Evolutionary conservation across 2,113 vertebrate species (phyloP), one percentile per base, ranked within the genome.

Genomic region (Psittacula cyanocephala): DNA sequence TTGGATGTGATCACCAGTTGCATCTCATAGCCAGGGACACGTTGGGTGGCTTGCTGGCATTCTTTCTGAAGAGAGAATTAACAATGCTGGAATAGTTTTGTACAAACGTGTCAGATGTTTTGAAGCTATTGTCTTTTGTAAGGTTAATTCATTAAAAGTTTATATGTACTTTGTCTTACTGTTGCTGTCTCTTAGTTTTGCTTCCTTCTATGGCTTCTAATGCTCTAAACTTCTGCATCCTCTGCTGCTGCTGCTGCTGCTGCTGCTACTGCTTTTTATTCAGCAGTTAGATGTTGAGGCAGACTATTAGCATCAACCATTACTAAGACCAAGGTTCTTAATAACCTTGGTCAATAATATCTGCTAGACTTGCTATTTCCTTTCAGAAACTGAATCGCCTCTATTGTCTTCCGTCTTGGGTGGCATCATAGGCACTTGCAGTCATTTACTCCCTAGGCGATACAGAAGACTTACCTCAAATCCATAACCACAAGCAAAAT

Each of bases 141-240:
- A 98, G 97, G 98, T 97, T 96, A 98, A 98, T 93, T 98, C 98
- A 99, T 99, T 99, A 99, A 99, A 99, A 95, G 96, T 99, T 99
- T 99, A 80, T 99, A 98, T 98, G 98, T 99, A 99, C 98, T 99
- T 99, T 98, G 98, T 78, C 91, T 97, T 97, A 63, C 57, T 92
- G 96, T 89, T 91, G 46, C 89, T 95, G 92, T 95, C 94, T 93
- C 87, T 96, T 94, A 86, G 52, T 89, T 89, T 93, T 84, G 81
- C 63, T 93, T 93, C 81, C 62, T 92, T 86, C 46, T 70, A 76
- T 85, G 89, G 63, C 89, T 96, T 91, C 74, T 95, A 39, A 81
- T 0, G 1, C 67, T 91, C 53, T 83, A 78, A 93, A 91, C 37
- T 81, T 79, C 15, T 2, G 15, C 25, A 11, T 90, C 74, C 71